Evolutionary conservation across 2,113 vertebrate genomes (phyloP).

Genomic region (Tonatia bakeri): DNA sequence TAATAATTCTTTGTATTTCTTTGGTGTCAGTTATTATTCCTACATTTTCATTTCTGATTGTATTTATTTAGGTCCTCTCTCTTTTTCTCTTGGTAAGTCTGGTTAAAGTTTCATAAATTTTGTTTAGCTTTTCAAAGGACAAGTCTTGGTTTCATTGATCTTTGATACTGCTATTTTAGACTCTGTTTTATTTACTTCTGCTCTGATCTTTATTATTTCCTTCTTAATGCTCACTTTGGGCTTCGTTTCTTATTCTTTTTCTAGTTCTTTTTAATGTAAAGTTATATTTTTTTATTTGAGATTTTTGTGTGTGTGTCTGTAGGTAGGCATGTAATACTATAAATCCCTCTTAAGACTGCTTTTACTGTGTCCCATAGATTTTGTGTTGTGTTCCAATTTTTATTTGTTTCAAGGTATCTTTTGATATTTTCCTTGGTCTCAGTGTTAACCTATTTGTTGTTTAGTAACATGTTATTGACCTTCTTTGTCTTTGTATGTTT

Average conservation of each 20-base stretch:
- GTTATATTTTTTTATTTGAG: neutral
- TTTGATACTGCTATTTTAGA: too few species aligned
- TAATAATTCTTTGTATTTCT: neutral
- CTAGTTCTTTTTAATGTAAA: neutral
- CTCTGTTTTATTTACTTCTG: too few species aligned
- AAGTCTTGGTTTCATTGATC: neutral
- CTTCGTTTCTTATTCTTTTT: neutral
- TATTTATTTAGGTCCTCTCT: neutral
- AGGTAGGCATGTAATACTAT: too few species aligned
- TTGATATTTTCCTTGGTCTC: too few species aligned
- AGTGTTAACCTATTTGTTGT: too few species aligned
- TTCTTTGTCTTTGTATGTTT: too few species aligned
- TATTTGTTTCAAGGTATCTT: too few species aligned
- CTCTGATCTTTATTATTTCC: neutral
- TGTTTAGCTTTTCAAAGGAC: neutral
- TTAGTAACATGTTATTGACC: too few species aligned
- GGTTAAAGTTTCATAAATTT: neutral
- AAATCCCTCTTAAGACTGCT: too few species aligned
- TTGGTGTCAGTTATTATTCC: neutral
- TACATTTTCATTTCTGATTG: neutral
- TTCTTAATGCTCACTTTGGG: neutral
- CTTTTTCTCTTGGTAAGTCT: neutral
- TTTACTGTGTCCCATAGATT: too few species aligned
- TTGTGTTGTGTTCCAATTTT: too few species aligned
- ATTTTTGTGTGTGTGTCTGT: neutral